Conservation (phyloP, 2,113 vertebrate species). For the Xiphophorus hellerii region DNA sequence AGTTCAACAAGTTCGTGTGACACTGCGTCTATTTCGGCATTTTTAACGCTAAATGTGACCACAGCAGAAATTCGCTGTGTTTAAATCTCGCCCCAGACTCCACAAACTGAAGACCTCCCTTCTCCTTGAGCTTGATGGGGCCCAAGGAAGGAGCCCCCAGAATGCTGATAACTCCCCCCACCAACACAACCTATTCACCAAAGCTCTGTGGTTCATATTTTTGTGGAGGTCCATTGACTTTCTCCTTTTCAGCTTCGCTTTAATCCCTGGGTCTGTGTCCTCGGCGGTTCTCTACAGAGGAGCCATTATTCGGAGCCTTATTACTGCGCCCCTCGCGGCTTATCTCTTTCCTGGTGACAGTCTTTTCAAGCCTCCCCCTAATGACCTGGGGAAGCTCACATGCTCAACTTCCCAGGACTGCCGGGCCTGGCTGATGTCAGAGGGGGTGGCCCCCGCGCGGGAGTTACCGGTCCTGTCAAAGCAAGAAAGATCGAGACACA, state of each 20-base stretch:
- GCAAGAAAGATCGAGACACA: slow-evolving; percentile 46
- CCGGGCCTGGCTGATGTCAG: slow-evolving; percentile 77
- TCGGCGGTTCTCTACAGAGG: slow-evolving; percentile 82
- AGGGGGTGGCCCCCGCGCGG: slow-evolving; percentile 68
- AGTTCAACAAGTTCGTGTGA: slow-evolving; percentile 28
- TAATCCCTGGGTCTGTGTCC: slow-evolving; percentile 84
- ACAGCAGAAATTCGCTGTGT: slow-evolving; percentile 50
- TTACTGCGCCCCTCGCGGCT: slow-evolving; percentile 79
- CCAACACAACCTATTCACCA: slow-evolving; percentile 2
- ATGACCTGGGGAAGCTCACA: slow-evolving; percentile 86
- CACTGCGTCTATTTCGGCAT: slow-evolving; percentile 5
- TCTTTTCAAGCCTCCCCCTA: slow-evolving; percentile 86
- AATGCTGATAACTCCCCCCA: slow-evolving; percentile 76
- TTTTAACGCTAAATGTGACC: slow-evolving; percentile 21
- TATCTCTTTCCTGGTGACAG: slow-evolving; percentile 87
- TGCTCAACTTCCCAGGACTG: slow-evolving; percentile 84
- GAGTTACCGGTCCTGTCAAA: slow-evolving; percentile 67
- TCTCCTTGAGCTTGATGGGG: slow-evolving; percentile 61
- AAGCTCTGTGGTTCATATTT: slow-evolving; percentile 77
- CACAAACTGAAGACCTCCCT: slow-evolving; percentile 48
- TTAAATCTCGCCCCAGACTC: slow-evolving; percentile 50
- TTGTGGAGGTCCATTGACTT: slow-evolving; percentile 83
- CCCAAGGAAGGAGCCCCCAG: slow-evolving; percentile 61
- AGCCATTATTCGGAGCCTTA: slow-evolving; percentile 81
- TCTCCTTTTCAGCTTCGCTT: slow-evolving; percentile 82